These are phyloP conservation scores for Scaptomyza pallida DNA, from an alignment of 1,140 invertebrate species.

Conservation along the genomic window DNA sequence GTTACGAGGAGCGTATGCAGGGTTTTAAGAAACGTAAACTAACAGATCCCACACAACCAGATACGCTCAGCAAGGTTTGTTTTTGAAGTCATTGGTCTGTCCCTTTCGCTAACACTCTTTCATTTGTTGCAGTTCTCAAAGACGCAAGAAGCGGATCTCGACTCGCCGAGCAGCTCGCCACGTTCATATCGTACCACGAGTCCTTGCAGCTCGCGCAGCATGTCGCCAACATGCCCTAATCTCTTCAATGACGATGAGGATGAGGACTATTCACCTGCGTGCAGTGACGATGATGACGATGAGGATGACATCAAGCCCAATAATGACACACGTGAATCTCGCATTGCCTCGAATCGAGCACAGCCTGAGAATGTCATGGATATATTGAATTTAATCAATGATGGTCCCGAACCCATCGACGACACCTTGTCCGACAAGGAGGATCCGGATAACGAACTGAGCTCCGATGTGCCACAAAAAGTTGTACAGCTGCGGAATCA, in stretches of 20 bases:
- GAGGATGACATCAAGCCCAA: slow-evolving; percentile 61
- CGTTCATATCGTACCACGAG: slow-evolving; percentile 71
- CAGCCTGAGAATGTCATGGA: slow-evolving; percentile 70
- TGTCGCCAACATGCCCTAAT: slow-evolving; percentile 71
- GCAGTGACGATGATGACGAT: slow-evolving; percentile 78
- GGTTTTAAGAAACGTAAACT: slow-evolving; percentile 74
- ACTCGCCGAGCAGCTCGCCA: slow-evolving; percentile 78
- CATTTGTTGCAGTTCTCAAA: slow-evolving; percentile 63
- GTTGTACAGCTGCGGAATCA: slow-evolving; percentile 49
- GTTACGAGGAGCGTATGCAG: slow-evolving; percentile 72
- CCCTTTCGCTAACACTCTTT: no score
- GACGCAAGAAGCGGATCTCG: slow-evolving; percentile 67
- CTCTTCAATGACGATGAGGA: slow-evolving; percentile 66
- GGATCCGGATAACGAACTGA: slow-evolving; percentile 72
- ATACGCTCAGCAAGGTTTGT: slow-evolving; percentile 73
- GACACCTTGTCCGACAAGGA: slow-evolving; percentile 77
- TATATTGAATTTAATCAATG: slow-evolving; percentile 73
- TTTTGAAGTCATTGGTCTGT: no score
- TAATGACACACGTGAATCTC: slow-evolving; percentile 52
- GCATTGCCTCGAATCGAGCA: slow-evolving; percentile 47
- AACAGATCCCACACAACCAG: slow-evolving; percentile 51
- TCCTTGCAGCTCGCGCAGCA: slow-evolving; percentile 80
- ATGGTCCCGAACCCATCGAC: slow-evolving; percentile 72
- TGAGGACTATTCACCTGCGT: slow-evolving; percentile 83
- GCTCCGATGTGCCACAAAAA: slow-evolving; percentile 70